phyloP scores from a whole-genome alignment of 2,113 vertebrate genomes.

The Phrynocephalus versicolor region DNA sequence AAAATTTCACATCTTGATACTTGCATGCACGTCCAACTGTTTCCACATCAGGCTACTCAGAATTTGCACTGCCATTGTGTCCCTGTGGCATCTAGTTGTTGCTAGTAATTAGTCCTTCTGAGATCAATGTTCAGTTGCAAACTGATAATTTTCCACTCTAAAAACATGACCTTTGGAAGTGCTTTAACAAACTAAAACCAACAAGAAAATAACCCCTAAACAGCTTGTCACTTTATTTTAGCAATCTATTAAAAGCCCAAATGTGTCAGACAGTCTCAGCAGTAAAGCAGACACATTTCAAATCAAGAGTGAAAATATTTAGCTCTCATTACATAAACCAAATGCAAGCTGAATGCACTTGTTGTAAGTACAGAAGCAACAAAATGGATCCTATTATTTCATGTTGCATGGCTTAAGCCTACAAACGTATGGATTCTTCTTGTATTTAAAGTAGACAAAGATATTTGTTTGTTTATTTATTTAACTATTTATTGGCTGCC shows the following conservation, averaged over 20 bases:
- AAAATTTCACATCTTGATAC: no score
- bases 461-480: background rate
- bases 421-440: background rate
- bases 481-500: background rate
- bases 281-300: conserved; percentile 30
- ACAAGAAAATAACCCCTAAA: conserved; percentile 17
- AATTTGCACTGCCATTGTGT: background rate
- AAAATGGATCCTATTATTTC: background rate
- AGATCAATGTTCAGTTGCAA: conserved; percentile 22
- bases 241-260: conserved; percentile 30
- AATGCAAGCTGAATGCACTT: background rate
- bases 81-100: conserved; percentile 2
- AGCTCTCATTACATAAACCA: conserved; percentile 10
- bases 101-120: conserved; percentile 25
- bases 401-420: background rate
- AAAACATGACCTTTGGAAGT: conserved; percentile 19
- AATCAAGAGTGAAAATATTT: conserved; percentile 35
- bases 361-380: background rate
- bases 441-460: background rate
- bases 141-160: conserved; percentile 26
- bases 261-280: conserved; percentile 30
- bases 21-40: background rate
- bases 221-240: conserved; percentile 28
- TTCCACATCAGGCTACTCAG: background rate
- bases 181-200: conserved; percentile 4